Evolutionary conservation across 2,113 vertebrate species (phyloP).

Genomic region (Ptychochromis oligacanthus): DNA sequence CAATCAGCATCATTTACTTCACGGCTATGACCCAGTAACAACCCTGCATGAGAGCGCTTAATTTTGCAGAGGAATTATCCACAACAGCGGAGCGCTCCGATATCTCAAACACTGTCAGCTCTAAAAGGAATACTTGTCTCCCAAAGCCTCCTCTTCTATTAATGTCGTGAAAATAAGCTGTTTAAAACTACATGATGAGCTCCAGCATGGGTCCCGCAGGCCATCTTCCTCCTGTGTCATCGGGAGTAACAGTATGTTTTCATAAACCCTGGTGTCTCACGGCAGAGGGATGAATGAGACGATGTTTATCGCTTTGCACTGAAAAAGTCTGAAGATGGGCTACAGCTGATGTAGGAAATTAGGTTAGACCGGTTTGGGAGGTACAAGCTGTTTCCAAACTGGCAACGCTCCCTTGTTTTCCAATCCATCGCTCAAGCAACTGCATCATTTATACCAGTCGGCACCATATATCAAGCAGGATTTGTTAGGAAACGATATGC

Average conservation of each 20-base stretch:
- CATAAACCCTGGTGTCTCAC: background rate
- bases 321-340: background rate
- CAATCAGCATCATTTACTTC: background rate
- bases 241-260: constrained; percentile 4
- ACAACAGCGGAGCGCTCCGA: background rate
- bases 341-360: background rate
- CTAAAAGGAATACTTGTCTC: constrained; percentile 2
- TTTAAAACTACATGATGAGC: background rate
- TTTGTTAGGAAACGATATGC: constrained; percentile 26
- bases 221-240: background rate
- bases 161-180: background rate
- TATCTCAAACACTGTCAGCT: constrained; percentile 5
- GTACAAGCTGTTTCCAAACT: constrained; percentile 1
- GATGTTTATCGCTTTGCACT: background rate
- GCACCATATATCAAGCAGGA: constrained; percentile 37
- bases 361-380: constrained; percentile 19
- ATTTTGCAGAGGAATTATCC: background rate
- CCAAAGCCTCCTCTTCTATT: background rate
- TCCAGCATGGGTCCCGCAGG: constrained; percentile 5
- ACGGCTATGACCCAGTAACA: constrained; percentile 3
- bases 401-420: background rate
- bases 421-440: background rate
- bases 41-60: background rate
- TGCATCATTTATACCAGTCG: constrained; percentile 25
- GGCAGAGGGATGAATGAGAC: background rate